These are phyloP conservation scores for Melopsittacus undulatus DNA, from an alignment of 2,797 vertebrate species.

Conservation along the genomic window DNA sequence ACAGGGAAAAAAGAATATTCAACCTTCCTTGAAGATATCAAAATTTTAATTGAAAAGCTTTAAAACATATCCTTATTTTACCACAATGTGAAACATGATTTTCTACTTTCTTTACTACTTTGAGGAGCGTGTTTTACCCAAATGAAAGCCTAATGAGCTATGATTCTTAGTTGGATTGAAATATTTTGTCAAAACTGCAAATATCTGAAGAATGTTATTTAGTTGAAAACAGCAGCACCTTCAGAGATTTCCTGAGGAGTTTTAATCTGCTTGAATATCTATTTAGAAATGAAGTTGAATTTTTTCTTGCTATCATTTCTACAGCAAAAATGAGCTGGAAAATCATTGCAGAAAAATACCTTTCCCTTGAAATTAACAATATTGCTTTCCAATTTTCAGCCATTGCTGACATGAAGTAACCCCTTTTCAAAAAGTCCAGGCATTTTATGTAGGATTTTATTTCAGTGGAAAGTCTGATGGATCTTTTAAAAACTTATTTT, in stretches of 20 bases:
- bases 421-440: not conserved
- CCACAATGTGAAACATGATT: not conserved
- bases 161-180: not conserved
- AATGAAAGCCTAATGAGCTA: not conserved
- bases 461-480: not conserved
- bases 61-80: not conserved
- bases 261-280: not conserved
- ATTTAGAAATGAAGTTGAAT: not conserved
- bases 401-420: not conserved
- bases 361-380: not conserved
- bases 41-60: not conserved
- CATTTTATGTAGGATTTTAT: not conserved
- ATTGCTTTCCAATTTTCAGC: not conserved
- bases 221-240: not conserved
- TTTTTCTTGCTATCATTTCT: not conserved
- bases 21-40: not conserved
- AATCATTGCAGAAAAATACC: not conserved
- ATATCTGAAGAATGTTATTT: not conserved
- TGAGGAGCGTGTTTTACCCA: not conserved
- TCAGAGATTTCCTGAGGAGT: not conserved
- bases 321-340: not conserved
- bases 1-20: not conserved
- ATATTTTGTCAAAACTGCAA: slow-evolving; percentile 8
- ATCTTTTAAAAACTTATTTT: not conserved
- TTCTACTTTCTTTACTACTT: not conserved